Percentiles rank a stretch among this genome's conserved stretches.
phyloP scores from a whole-genome alignment of 2,888 invertebrate genomes.

The Melitaea athalia region DNA sequence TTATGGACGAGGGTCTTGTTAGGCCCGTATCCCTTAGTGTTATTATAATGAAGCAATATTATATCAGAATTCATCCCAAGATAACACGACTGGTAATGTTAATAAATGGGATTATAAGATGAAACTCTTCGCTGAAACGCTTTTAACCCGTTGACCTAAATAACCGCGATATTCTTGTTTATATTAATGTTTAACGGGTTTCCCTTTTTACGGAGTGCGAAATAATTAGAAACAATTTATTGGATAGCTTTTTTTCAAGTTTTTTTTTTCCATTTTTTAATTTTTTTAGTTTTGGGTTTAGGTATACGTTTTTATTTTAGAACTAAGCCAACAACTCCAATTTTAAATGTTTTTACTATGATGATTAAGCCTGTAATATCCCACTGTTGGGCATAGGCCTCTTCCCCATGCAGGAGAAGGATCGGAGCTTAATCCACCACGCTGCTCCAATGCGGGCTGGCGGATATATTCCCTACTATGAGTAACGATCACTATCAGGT shows the following conservation, averaged over 20 bases:
- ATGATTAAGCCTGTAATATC: too few relatives aligned
- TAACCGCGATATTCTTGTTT: slow-evolving; percentile 37
- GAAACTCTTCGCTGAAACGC: slow-evolving; percentile 23
- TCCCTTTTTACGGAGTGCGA: slow-evolving; percentile 23
- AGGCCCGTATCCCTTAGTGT: slow-evolving; percentile 24
- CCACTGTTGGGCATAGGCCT: too few relatives aligned
- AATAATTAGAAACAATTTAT: slow-evolving; percentile 39
- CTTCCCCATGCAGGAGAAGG: too few relatives aligned
- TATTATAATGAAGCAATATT: slow-evolving; percentile 27
- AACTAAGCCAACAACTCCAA: neutral
- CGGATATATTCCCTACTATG: too few relatives aligned
- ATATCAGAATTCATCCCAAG: slow-evolving; percentile 28
- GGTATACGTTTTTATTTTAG: neutral
- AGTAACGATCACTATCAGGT: too few relatives aligned
- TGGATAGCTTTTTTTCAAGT: slow-evolving; percentile 3
- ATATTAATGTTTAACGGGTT: slow-evolving; percentile 32
- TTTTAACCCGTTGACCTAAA: slow-evolving; percentile 37
- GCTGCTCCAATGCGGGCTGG: too few relatives aligned
- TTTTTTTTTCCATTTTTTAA: neutral
- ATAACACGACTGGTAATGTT: slow-evolving; percentile 33
- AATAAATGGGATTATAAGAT: slow-evolving; percentile 28
- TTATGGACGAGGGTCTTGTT: slow-evolving; percentile 26
- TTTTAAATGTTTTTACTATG: too few relatives aligned
- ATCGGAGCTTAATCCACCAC: too few relatives aligned
- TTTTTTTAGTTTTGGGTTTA: neutral